phyloP scores from a whole-genome alignment of 1,140 invertebrate species.

The Drosophila gunungcola region DNA sequence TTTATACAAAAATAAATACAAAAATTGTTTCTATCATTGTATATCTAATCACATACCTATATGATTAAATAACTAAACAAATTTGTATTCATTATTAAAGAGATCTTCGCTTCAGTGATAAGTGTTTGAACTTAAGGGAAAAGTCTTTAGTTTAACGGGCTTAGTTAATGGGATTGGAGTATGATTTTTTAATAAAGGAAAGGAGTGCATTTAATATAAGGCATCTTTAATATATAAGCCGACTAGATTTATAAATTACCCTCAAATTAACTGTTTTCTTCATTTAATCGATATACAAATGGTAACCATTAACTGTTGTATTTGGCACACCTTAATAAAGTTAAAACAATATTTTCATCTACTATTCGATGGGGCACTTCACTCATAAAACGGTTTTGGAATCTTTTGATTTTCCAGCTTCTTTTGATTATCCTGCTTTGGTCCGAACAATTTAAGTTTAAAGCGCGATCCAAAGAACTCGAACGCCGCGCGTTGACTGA shows the following conservation, averaged over 20 bases:
- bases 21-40: too few species aligned
- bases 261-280: background rate
- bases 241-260: background rate
- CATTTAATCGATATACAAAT: background rate
- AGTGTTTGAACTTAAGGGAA: too few species aligned
- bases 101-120: too few species aligned
- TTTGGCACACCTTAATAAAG: background rate
- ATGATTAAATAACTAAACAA: too few species aligned
- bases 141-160: too few species aligned
- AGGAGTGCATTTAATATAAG: too few species aligned
- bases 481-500: slow-evolving; percentile 82
- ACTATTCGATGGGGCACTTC: slow-evolving; percentile 10
- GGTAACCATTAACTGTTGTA: background rate
- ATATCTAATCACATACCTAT: too few species aligned
- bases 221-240: background rate
- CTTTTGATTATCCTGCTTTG: slow-evolving; percentile 22
- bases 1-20: too few species aligned
- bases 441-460: slow-evolving; percentile 44
- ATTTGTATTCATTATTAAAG: too few species aligned
- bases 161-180: too few species aligned
- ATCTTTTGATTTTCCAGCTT: slow-evolving; percentile 49
- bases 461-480: slow-evolving; percentile 73
- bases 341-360: slow-evolving; percentile 1
- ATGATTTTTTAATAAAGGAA: too few species aligned
- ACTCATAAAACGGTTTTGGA: slow-evolving; percentile 6